These are phyloP conservation scores for Pectinophora gossypiella DNA, from an alignment of 1,140 invertebrate species.

Conservation along the genomic window DNA sequence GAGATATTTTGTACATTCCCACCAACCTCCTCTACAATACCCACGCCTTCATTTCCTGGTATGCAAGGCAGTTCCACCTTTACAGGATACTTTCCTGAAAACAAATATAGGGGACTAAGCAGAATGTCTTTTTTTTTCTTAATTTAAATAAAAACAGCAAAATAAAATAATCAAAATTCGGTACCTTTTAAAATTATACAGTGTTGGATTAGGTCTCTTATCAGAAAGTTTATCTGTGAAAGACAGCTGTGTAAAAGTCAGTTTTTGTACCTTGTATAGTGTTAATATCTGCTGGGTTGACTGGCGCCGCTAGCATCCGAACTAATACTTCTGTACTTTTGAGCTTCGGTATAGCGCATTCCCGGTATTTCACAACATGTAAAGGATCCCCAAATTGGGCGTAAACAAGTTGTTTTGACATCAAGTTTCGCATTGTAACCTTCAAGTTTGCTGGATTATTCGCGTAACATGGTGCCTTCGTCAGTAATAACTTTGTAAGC, in stretches of 20 bases:
- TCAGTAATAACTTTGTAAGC: not conserved
- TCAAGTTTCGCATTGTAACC: slow-evolving; percentile 29
- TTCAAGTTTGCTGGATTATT: not conserved
- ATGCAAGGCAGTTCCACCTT: slow-evolving; percentile 90
- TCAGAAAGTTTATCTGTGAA: no score
- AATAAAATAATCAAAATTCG: no score
- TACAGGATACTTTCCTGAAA: slow-evolving; percentile 88
- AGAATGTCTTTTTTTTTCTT: no score
- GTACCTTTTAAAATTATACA: no score
- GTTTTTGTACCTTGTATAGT: slow-evolving; percentile 5
- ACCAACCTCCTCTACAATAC: slow-evolving; percentile 86
- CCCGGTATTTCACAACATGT: slow-evolving; percentile 80
- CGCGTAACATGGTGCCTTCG: not conserved
- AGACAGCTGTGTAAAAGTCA: no score
- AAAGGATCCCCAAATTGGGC: slow-evolving; percentile 86
- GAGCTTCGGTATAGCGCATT: slow-evolving; percentile 65
- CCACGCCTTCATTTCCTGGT: slow-evolving; percentile 95
- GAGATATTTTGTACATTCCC: slow-evolving; percentile 79
- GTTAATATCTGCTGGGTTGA: slow-evolving; percentile 10
- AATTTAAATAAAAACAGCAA: no score
- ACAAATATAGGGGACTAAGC: no score
- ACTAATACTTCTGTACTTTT: slow-evolving; percentile 81
- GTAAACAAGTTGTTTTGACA: slow-evolving; percentile 78
- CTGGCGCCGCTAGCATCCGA: slow-evolving; percentile 78
- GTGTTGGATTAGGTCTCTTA: no score